phyloP scores from a whole-genome alignment of 2,888 invertebrate genomes.

The Magallana nippona region DNA sequence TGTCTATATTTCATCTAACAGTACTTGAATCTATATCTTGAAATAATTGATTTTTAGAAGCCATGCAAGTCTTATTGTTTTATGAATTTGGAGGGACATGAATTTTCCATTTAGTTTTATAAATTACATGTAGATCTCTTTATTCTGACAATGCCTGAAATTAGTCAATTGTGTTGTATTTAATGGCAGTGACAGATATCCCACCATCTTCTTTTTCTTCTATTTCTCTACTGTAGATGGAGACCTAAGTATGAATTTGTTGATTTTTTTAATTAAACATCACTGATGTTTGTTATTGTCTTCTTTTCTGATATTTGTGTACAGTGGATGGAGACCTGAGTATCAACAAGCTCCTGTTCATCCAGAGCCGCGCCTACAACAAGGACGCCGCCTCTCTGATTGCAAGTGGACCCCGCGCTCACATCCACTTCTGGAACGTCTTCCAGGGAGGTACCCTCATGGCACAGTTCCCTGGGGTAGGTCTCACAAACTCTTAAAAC shows the following conservation, averaged over 20 bases:
- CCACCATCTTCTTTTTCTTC: neutral
- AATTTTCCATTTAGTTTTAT: too few species aligned
- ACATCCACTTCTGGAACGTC: constrained; percentile 80
- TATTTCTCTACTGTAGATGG: constrained; percentile 75
- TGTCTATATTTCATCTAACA: constrained; percentile 46
- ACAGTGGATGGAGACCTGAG: constrained; percentile 79
- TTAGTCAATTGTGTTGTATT: too few species aligned
- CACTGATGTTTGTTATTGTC: neutral
- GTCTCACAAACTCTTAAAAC: constrained; percentile 39
- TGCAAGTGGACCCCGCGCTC: constrained; percentile 77
- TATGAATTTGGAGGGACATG: too few species aligned
- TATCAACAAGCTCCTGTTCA: constrained; percentile 77
- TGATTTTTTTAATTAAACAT: too few species aligned
- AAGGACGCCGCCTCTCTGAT: constrained; percentile 78
- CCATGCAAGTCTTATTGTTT: too few species aligned
- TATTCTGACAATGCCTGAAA: too few species aligned
- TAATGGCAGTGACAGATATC: neutral
- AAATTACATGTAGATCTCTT: too few species aligned
- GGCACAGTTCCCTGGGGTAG: constrained; percentile 78
- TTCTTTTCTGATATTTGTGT: constrained; percentile 35
- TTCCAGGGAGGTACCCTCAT: constrained; percentile 77
- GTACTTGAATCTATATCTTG: neutral
- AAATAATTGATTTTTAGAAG: neutral
- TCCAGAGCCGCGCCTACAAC: constrained; percentile 73
- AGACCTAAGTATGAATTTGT: constrained; percentile 74